Evolutionary conservation across 2,113 vertebrate species (phyloP).

Genomic region (Manacus vitellinus): DNA sequence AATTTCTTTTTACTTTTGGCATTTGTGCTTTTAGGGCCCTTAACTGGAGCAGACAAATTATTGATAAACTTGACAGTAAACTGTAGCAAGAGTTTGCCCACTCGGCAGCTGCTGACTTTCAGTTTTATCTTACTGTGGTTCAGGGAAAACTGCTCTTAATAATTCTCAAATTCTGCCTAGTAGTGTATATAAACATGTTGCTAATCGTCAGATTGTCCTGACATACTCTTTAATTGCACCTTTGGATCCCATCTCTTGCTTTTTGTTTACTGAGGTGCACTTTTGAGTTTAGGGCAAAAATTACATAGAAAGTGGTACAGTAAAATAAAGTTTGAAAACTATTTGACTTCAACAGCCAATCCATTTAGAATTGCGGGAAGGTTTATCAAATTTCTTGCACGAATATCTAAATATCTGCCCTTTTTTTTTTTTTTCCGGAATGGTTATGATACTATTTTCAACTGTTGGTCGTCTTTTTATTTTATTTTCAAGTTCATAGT

Average conservation of each 20-base stretch:
- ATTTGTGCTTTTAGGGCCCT: background rate
- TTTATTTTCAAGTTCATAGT: background rate
- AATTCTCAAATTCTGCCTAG: background rate
- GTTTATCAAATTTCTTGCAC: background rate
- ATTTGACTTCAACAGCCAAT: background rate
- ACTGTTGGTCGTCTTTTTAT: background rate
- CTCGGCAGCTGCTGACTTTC: background rate
- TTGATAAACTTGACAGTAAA: background rate
- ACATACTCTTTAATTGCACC: background rate
- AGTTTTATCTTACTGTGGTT: background rate
- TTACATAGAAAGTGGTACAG: background rate
- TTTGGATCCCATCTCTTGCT: background rate
- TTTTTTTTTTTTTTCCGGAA: background rate
- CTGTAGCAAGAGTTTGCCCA: background rate
- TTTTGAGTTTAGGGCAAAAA: background rate
- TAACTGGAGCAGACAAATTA: background rate
- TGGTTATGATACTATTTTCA: background rate
- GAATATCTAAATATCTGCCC: background rate
- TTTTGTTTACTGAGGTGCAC: background rate
- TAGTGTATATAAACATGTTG: background rate
- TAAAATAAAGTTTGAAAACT: background rate
- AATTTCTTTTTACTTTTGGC: background rate
- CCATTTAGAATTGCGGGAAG: background rate
- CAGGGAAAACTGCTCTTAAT: background rate
- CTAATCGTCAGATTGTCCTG: background rate